Percentiles rank a stretch among this genome's conserved stretches.
Conservation (phyloP, 1,140 invertebrate species). For the Tyrophagus putrescentiae region DNA sequence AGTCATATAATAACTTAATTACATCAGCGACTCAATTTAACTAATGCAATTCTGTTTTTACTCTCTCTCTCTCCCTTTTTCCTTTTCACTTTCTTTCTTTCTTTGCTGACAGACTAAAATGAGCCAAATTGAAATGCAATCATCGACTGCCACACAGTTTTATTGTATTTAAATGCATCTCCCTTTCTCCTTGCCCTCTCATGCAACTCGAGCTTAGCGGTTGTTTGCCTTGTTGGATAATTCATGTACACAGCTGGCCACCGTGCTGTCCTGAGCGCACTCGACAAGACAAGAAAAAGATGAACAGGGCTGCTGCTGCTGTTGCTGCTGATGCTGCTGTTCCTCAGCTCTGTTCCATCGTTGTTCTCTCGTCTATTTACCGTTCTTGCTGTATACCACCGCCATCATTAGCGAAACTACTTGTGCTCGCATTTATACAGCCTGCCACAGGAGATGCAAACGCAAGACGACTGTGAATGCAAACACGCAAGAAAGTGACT, state of each 20-base stretch:
- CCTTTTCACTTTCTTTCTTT: background rate
- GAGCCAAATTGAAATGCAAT: conserved; percentile 25
- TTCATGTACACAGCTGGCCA: background rate
- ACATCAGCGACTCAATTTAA: background rate
- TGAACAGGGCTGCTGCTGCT: background rate
- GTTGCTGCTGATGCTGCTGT: background rate
- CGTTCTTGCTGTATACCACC: background rate
- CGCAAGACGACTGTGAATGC: background rate
- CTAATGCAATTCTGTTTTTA: too few relatives aligned
- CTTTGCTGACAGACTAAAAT: background rate
- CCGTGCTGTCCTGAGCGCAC: background rate
- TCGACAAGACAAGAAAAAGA: background rate
- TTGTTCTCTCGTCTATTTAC: too few relatives aligned
- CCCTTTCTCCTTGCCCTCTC: background rate
- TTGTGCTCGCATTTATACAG: background rate
- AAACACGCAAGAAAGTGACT: background rate
- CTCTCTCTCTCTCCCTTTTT: background rate
- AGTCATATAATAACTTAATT: conserved; percentile 1
- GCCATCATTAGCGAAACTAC: background rate
- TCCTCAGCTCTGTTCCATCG: background rate
- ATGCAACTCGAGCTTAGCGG: background rate
- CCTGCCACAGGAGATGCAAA: background rate
- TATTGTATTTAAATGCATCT: conserved; percentile 21
- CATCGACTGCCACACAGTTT: conserved; percentile 22
- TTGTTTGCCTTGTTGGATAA: background rate